Percentiles rank a stretch among this genome's conserved stretches.
Evolutionary conservation across 2,888 invertebrate genomes (phyloP).

Genomic region (Nomada hirtipes): DNA sequence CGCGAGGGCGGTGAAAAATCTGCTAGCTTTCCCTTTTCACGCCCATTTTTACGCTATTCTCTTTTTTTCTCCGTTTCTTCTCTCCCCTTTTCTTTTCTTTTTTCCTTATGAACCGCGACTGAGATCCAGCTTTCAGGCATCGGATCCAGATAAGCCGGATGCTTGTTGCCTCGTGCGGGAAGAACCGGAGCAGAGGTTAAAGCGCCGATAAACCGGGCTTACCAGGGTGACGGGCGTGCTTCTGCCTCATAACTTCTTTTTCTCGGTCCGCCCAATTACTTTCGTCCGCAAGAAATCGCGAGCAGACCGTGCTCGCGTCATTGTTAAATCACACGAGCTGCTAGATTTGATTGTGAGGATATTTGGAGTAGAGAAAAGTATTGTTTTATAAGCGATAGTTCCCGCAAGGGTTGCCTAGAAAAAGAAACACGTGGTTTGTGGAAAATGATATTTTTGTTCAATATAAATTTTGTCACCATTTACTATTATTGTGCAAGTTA

Average conservation of each 20-base stretch:
- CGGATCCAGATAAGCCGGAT: slow-evolving; percentile 44
- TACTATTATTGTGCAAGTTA: no score
- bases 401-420: background rate
- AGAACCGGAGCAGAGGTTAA: slow-evolving; percentile 47
- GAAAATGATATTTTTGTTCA: background rate
- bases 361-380: no score
- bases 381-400: background rate
- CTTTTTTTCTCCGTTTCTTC: background rate
- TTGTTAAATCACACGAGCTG: background rate
- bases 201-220: slow-evolving; percentile 60
- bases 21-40: slow-evolving; percentile 13
- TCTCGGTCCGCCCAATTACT: background rate
- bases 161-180: slow-evolving; percentile 31
- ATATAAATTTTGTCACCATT: no score
- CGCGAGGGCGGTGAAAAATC: slow-evolving; percentile 15
- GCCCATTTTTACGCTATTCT: background rate
- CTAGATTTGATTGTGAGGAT: no score
- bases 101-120: slow-evolving; percentile 3
- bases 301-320: background rate
- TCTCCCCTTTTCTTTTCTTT: background rate
- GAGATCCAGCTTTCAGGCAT: slow-evolving; percentile 18
- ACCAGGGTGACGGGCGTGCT: slow-evolving; percentile 53
- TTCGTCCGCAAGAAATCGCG: slow-evolving; percentile 8
- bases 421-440: background rate
- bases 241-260: slow-evolving; percentile 44